Evolutionary conservation across 2,888 invertebrate species (phyloP), one percentile per base, ranked within the genome.

Genomic region (Mamestra brassicae): DNA sequence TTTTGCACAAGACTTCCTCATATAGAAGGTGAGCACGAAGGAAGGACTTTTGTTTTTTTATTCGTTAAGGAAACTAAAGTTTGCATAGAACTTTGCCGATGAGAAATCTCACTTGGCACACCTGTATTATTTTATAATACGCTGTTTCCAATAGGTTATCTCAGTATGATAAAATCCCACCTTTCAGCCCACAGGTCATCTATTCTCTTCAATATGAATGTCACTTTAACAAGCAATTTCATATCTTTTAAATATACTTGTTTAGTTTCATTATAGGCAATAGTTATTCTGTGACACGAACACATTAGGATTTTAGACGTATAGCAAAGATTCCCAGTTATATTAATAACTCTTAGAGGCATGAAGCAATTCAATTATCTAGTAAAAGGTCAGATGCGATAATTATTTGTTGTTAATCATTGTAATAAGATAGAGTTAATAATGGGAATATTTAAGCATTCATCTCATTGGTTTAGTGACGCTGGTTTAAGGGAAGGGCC

Each of bases 331-430:
- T 69, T 75, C 62, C 2, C 10, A 50, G 55, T 71, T 84, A 45
- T 50, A 45, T 45, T 60, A 62, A 81, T 84, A 74, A 68, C 42
- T 65, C 70, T 70, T 47, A 4, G 36, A 52, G 15, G 36, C 42
- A 76, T 85, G 38, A 76, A 85, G 60, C 71, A 76, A 81, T 76
- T 71, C 72, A 82, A 85, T 82, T 76, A 85, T 69, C 50, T 38
- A 36, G 17, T 61, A 63, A 85, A 82, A 82, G 82, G 82, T 85
- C 69, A 85, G 50, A 66, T 26, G n/a, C 52, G 34, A 63, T 85
- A 66, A 76, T 74, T 62, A 68, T 55, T 62, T 75, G 38, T 38
- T 74, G 57, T 58, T 65, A 54, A 61, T 80, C 34, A 55, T 60
- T 71, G 65, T 63, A 75, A 75, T 67, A 60, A 71, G 65, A 26